Conservation (phyloP, 2,113 vertebrate genomes). For the Jacana jacana region DNA sequence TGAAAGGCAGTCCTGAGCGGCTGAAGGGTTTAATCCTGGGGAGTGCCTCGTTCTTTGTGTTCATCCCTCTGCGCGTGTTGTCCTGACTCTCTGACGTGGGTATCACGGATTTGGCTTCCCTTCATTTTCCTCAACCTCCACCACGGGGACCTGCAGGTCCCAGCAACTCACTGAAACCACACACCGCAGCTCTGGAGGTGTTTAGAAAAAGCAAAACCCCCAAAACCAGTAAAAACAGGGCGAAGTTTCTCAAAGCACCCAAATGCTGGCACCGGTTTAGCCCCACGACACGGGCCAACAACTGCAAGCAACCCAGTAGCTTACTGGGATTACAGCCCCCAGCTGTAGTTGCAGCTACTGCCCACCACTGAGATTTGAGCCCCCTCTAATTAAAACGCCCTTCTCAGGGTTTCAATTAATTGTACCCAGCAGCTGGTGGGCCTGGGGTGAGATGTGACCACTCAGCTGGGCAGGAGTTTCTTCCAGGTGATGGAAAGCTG, state of each 20-base stretch:
- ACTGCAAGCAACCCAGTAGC: not conserved
- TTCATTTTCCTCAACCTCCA: not conserved
- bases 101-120: not conserved
- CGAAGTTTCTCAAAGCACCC: not conserved
- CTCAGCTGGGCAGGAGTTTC: not conserved
- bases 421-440: not conserved
- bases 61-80: fast-evolving
- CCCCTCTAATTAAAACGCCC: not conserved
- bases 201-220: not conserved
- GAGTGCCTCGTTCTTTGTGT: not conserved
- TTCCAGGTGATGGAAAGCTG: not conserved
- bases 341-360: not conserved
- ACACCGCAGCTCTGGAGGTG: fast-evolving
- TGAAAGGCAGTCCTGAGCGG: not conserved
- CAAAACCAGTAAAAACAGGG: not conserved
- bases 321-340: not conserved
- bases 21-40: not conserved
- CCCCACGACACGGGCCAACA: fast-evolving
- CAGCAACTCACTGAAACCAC: not conserved
- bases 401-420: not conserved
- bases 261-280: not conserved
- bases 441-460: not conserved
- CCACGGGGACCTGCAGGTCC: not conserved
- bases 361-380: not conserved
- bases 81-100: not conserved